Conservation (phyloP, 2,113 vertebrate species). For the Epinephelus moara region DNA sequence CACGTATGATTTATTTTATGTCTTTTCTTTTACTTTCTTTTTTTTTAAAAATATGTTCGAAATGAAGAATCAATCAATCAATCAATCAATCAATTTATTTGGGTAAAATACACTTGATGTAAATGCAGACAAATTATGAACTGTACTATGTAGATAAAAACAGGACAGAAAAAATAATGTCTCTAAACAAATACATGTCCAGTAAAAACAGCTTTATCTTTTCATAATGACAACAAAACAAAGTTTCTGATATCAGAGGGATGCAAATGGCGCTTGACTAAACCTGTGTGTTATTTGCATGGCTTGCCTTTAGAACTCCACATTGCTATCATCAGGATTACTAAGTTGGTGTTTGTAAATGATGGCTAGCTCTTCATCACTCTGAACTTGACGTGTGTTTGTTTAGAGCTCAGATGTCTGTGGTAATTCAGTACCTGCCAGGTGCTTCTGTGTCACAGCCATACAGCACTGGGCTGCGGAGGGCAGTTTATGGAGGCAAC, state of each 20-base stretch:
- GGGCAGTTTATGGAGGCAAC: neutral
- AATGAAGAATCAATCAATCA: too few relatives aligned
- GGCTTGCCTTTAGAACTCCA: slow-evolving; percentile 38
- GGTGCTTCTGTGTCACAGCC: neutral
- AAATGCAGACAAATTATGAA: slow-evolving; percentile 55
- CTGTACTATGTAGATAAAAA: neutral
- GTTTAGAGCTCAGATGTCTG: slow-evolving; percentile 40
- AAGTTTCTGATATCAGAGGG: slow-evolving; percentile 64
- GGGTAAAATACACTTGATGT: slow-evolving; percentile 47
- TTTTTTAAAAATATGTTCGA: too few relatives aligned
- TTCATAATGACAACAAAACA: slow-evolving; percentile 65
- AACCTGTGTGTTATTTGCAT: slow-evolving; percentile 70
- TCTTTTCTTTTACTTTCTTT: too few relatives aligned
- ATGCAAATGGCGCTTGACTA: slow-evolving; percentile 73
- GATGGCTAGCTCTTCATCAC: slow-evolving; percentile 33
- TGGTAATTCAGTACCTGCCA: slow-evolving; percentile 24
- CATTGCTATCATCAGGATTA: slow-evolving; percentile 41
- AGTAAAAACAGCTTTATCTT: slow-evolving; percentile 54
- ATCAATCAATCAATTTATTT: slow-evolving; percentile 22
- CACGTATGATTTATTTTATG: too few relatives aligned
- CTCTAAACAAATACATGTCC: slow-evolving; percentile 38
- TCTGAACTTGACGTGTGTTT: slow-evolving; percentile 57
- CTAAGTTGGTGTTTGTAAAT: slow-evolving; percentile 61
- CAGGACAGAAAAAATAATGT: neutral
- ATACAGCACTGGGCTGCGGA: neutral